A percentile compares a stretch with the other conserved stretches of the same genome.
phyloP scores from a whole-genome alignment of 2,888 invertebrate genomes.

The Papilio elwesi region DNA sequence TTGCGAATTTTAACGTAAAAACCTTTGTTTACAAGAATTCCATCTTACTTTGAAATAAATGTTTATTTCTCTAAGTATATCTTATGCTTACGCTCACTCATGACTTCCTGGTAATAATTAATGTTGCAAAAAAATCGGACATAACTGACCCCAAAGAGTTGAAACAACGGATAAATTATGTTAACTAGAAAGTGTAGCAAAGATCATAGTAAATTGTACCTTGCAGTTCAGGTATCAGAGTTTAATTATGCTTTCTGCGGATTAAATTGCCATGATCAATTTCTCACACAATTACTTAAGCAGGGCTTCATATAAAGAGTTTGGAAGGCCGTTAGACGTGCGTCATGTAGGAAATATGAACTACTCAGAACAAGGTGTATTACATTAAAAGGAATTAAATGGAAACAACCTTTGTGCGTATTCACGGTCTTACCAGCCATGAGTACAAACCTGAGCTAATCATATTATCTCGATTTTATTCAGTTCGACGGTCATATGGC shows the following conservation, averaged over 20 bases:
- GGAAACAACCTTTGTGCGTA: constrained; percentile 9
- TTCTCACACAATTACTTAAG: constrained; percentile 1
- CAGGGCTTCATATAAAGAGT: constrained; percentile 24
- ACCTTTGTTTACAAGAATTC: no score
- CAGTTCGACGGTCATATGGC: no score
- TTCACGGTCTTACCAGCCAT: constrained; percentile 2
- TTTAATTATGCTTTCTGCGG: background rate
- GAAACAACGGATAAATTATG: constrained; percentile 1
- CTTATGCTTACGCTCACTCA: background rate
- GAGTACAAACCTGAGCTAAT: background rate
- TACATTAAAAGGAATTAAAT: constrained; percentile 3
- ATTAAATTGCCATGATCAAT: background rate
- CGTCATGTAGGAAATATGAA: constrained; percentile 7
- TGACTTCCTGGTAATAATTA: constrained; percentile 9
- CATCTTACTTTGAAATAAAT: no score
- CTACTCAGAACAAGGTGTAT: background rate
- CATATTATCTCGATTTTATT: background rate
- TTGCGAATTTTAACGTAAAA: no score
- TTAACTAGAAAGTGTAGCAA: constrained; percentile 15
- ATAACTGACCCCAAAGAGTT: constrained; percentile 1
- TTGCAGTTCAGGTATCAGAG: background rate
- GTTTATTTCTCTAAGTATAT: no score
- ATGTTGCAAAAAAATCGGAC: constrained; percentile 5
- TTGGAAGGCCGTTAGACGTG: background rate
- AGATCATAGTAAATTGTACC: constrained; percentile 3